phyloP scores from a whole-genome alignment of 2,113 vertebrate species.

The Rissa tridactyla region DNA sequence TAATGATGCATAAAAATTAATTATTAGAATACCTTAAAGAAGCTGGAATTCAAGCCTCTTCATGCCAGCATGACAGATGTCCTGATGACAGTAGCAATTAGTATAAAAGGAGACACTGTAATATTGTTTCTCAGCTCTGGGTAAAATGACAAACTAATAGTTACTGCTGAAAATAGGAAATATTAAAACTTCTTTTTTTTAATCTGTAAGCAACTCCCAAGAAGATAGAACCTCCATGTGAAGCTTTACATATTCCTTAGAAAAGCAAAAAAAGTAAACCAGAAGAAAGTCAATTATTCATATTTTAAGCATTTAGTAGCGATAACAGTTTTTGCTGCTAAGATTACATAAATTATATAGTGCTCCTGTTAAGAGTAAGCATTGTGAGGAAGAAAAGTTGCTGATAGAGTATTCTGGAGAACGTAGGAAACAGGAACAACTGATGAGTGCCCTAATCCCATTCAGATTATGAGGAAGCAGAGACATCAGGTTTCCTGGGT shows the following conservation, averaged over 20 bases:
- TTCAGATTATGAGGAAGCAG: not conserved
- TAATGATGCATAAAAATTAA: not conserved
- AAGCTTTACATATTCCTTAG: not conserved
- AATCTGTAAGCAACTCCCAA: not conserved
- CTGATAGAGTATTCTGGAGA: not conserved
- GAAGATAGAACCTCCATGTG: not conserved
- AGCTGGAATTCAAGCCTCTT: not conserved
- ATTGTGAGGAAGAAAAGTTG: not conserved
- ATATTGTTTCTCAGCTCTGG: not conserved
- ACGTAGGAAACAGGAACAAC: not conserved
- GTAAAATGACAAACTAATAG: not conserved
- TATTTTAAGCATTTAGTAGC: not conserved
- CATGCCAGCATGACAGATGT: not conserved
- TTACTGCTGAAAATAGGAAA: not conserved
- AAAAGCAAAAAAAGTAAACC: not conserved
- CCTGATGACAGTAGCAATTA: not conserved
- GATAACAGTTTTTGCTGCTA: not conserved
- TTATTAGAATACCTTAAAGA: not conserved
- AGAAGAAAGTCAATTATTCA: not conserved
- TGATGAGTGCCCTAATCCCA: not conserved
- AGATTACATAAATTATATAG: not conserved
- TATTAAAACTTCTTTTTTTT: not conserved
- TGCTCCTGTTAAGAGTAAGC: not conserved
- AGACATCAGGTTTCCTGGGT: not conserved
- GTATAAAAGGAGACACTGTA: not conserved